These are phyloP conservation scores for Tragelaphus buxtoni DNA, from an alignment of 2,113 vertebrate species.

Conservation along the genomic window DNA sequence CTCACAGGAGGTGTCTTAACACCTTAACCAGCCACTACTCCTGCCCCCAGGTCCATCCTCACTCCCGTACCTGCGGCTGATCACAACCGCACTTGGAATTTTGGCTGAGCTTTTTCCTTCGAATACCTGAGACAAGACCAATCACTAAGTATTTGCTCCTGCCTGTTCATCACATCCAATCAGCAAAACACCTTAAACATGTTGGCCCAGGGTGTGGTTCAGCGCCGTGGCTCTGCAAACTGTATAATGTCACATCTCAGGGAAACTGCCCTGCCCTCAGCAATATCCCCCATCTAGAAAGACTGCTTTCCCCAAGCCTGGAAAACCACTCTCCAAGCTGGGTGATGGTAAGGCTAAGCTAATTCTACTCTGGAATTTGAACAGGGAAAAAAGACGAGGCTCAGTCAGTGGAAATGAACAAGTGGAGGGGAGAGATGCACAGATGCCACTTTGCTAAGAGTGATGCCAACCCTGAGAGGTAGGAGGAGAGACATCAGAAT, in stretches of 20 bases:
- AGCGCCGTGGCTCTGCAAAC: not conserved
- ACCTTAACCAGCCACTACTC: not conserved
- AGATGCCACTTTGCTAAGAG: not conserved
- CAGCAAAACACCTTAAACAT: not conserved
- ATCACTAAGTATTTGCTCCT: not conserved
- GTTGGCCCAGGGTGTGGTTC: not conserved
- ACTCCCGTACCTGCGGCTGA: not conserved
- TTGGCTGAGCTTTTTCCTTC: not conserved
- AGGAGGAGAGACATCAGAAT: not conserved
- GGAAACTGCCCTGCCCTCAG: not conserved
- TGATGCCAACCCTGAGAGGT: not conserved
- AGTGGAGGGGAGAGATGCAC: not conserved
- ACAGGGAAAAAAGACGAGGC: not conserved
- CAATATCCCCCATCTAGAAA: not conserved
- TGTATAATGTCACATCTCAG: not conserved
- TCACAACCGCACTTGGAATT: not conserved
- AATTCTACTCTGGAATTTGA: not conserved
- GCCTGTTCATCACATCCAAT: not conserved
- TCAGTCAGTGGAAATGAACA: not conserved
- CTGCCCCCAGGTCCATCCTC: not conserved
- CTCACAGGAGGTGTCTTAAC: not conserved
- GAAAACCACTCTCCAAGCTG: not conserved
- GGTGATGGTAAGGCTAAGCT: not conserved
- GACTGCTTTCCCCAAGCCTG: not conserved
- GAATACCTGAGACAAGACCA: not conserved